Conservation (phyloP, 2,888 invertebrate species). For the Noctua janthe region DNA sequence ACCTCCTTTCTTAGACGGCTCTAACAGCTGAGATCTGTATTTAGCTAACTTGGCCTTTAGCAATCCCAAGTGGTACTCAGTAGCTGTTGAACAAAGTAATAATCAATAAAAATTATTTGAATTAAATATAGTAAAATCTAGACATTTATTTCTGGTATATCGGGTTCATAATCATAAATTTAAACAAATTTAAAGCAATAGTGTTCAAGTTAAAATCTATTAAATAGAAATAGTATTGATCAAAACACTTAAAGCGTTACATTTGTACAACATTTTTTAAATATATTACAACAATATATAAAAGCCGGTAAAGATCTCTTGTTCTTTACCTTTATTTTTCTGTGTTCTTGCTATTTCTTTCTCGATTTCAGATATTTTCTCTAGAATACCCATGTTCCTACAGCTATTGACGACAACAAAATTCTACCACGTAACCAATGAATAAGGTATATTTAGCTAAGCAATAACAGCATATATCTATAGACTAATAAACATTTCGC, state of each 20-base stretch:
- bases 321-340: constrained; percentile 97
- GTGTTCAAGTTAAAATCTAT: not conserved
- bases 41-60: constrained; percentile 99
- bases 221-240: not conserved
- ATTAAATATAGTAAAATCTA: not conserved
- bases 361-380: constrained; percentile 99
- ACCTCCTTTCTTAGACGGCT: constrained; percentile 96
- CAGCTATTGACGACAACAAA: constrained; percentile 62
- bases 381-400: constrained; percentile 97
- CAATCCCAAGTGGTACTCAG: constrained; percentile 99
- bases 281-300: not conserved
- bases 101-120: not conserved
- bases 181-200: not conserved
- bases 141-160: constrained; percentile 53
- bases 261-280: not conserved
- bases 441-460: constrained; percentile 51
- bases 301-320: not conserved
- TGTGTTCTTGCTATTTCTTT: constrained; percentile 99
- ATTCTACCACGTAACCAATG: constrained; percentile 72
- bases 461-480: constrained; percentile 48
- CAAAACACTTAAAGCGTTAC: constrained; percentile 10
- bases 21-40: constrained; percentile 97
- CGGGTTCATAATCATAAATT: not conserved
- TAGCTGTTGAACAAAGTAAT: constrained; percentile 91
- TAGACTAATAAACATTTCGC: constrained; percentile 59